Base-by-base conservation (phyloP, 2,888 invertebrate genomes). In the Aricia artaxerxes region DNA sequence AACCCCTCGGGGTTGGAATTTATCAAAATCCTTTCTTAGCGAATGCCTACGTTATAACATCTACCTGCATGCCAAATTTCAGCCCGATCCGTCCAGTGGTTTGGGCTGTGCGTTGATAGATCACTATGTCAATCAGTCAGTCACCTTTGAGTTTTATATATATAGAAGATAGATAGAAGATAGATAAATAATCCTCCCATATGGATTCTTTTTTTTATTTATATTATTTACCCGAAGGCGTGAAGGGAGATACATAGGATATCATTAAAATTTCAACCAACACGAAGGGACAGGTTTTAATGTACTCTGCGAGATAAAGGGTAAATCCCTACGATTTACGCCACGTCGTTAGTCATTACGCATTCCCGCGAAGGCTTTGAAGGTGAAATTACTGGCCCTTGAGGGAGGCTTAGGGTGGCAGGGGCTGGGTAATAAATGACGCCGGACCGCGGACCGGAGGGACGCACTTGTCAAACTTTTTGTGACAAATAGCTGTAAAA, bases 401-500 rank as follows among this genome's bases (percentile, higher is more conserved):
- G 88, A 89, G 90, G 90, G 91, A 86, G 79, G 82, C 82, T 81
- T 80, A 83, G 82, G 91, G 86, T 79, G 82, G 82, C 81, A 80
- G 84, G 82, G 84, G 81, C 82, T 83, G 87, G 87, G 86, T 91
- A 90, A 92, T 92, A 92, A 93, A 93, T 93, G 93, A 92, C 88
- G 85, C 83, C 85, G 84, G 83, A 87, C 88, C 88, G 84, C 83
- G 85, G 83, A 83, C 87, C 88, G 87, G 82, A 81, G 88, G 92
- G 92, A 89, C 85, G 86, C 89, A 90, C 89, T 91, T 89, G 88
- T 88, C 88, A 91, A 79, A 93, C 92, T 93, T 93, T 93, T 92
- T 92, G 91, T 94, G 93, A 93, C 93, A 94, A 93, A 93, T 93
- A 92, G 89, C 91, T 87, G 86, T 87, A 87, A 91, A 91, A 92